Percentiles rank a stretch among this genome's conserved stretches.
phyloP scores from a whole-genome alignment of 2,888 invertebrate species.

The Patella depressa region DNA sequence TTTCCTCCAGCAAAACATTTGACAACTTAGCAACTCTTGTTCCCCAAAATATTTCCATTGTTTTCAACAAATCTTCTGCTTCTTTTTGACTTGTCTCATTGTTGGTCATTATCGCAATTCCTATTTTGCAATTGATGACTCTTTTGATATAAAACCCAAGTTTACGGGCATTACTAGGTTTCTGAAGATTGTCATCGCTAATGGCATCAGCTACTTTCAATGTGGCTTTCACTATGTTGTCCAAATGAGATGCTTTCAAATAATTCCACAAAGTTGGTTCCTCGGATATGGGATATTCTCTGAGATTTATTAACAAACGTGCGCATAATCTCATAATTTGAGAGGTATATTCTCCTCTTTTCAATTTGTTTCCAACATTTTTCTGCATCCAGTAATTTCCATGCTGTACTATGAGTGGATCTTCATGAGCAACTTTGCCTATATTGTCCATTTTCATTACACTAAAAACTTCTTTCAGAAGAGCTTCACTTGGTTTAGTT shows the following conservation, averaged over 20 bases:
- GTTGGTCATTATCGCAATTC: constrained; percentile 2
- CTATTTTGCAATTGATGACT: background rate
- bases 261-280: constrained; percentile 2
- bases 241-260: background rate
- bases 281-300: background rate
- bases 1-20: background rate
- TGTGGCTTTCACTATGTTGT: background rate
- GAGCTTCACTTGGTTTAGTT: background rate
- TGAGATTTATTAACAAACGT: too few relatives aligned
- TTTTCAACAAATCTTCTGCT: constrained; percentile 9
- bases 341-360: background rate
- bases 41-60: background rate
- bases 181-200: background rate
- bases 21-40: background rate
- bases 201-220: background rate
- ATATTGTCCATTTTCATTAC: background rate
- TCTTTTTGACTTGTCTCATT: background rate
- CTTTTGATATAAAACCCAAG: background rate
- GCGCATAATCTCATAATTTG: constrained; percentile 1
- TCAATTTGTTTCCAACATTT: background rate
- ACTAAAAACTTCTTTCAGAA: background rate
- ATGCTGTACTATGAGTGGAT: background rate
- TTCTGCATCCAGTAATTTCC: constrained; percentile 5
- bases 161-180: constrained; percentile 4
- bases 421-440: background rate